Evolutionary conservation across 2,888 invertebrate species (phyloP), one percentile per base, ranked within the genome.

Genomic region (Oligia strigilis): DNA sequence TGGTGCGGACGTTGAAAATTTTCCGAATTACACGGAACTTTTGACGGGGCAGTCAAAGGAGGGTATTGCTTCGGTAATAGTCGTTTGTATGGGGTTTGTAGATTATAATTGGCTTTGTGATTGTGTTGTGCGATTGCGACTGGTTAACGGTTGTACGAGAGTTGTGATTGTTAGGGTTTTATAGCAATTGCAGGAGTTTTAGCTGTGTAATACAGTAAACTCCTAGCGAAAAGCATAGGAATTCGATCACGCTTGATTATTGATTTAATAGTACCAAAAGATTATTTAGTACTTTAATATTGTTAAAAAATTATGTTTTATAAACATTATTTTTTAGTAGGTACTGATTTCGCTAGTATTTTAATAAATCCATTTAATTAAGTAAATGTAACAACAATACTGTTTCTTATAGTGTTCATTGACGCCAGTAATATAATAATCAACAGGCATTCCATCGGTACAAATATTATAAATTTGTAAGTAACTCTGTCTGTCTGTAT

Each of bases 31-130:
- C 29, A 62, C 17, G 11, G 65, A 81, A 89, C 86, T 91, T 90
- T 88, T 87, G 88, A 88, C 85, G 70, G 55, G 36, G 43, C 29
- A 86, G 84, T 87, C 88, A 86, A 88, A 89, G 90, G 87, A 86
- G 87, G 29, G 84, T 89, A 90, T 91, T 90, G 90, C 92, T 91
- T 91, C 77, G 82, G 82, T 92, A 88, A 91, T 90, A 89, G 88
- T 87, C 88, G 88, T 90, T 92, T 91, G 91, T 90, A 92, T 89
- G 79, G 74, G 58, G 78, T 13, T 40, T 62, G 65, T 52, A 67
- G 66, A 66, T 72, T 75, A 67, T 75, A 84, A 80, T 84, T 87
- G 87, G 62, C 11, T 75, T 71, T 58, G 46, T 46, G 79, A 64
- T 52, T 79, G 66, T 76, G 60, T 66, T 82, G 49, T 78, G 70